Evolutionary conservation across 2,888 invertebrate species (phyloP), one percentile per base, ranked within the genome.

Genomic region (Megamerina dolium): DNA sequence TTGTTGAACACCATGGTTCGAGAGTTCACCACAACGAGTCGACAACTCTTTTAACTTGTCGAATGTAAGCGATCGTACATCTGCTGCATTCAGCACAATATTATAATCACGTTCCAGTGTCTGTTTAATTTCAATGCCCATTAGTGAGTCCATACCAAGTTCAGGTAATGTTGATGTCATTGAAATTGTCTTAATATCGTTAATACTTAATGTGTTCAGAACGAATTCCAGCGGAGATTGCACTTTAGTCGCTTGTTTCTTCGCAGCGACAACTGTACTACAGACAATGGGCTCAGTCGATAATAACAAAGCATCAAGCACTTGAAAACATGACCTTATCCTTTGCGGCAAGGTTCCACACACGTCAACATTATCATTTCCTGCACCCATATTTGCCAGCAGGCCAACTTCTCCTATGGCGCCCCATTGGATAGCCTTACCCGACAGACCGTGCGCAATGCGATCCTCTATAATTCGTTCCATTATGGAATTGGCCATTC

Each of bases 111-210:
- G 76, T 67, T 94, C 93, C 2, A 94, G 70, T 0, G 86, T 85
- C 71, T 94, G 93, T 57, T 94, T 94, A 54, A 97, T 91, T 72
- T 97, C 95, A 0, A 94, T 90, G 0, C 89, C 91, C 91, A 93
- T 95, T 76, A 96, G 82, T 2, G 95, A 95, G 73, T 97, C 95
- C 83, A 97, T 87, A 26, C 96, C 96, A 50, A 97, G 74, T 66
- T 96, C 95, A 2, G 90, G 87, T 3, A 97, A 74, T 0, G 84
- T 81, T 1, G 82, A 78, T 59, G 82, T 81, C 48, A 79, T 76
- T 34, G 85, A 84, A 2, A 82, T 78, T 0, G 78, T 79, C 69
- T 83, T 87, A 60, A 80, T 66, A 59, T 85, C 83, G 55, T 79
- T 76, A 50, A 84, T 75, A 53, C 80, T 78, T 77, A 81, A 77